phyloP scores from a whole-genome alignment of 2,797 vertebrate species.

The Falco peregrinus region DNA sequence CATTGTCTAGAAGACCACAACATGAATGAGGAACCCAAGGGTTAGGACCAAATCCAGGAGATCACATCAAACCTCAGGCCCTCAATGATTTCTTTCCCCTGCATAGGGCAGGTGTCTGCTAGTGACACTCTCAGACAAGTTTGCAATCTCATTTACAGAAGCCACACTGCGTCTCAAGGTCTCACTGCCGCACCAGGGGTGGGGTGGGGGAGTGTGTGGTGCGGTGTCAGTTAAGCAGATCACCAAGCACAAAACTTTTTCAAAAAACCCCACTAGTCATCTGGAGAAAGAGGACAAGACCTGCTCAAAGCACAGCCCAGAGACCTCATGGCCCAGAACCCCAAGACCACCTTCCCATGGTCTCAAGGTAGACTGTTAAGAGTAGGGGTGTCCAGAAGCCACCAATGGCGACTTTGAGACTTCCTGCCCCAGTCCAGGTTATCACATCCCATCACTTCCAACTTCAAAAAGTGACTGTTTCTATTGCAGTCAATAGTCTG shows the following conservation, averaged over 20 bases:
- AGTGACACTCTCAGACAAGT: neutral
- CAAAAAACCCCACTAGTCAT: neutral
- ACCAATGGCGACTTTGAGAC: neutral
- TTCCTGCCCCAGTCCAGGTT: neutral
- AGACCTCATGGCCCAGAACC: neutral
- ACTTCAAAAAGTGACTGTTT: neutral
- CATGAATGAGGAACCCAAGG: neutral
- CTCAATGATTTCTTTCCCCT: neutral
- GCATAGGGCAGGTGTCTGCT: neutral
- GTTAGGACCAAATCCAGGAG: neutral
- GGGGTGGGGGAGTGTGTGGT: neutral
- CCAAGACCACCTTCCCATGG: neutral
- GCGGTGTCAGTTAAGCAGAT: neutral
- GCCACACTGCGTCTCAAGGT: accelerated
- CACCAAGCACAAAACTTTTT: neutral
- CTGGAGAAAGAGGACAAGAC: neutral
- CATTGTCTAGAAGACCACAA: neutral
- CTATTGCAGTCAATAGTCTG: neutral
- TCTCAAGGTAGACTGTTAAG: neutral
- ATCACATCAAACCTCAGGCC: neutral
- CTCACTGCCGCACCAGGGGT: neutral
- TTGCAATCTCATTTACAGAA: neutral
- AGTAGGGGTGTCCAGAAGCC: neutral
- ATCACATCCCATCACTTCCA: neutral
- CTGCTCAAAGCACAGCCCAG: neutral